Base-by-base conservation (phyloP, 2,113 vertebrate species). In the Alethe castanea region DNA sequence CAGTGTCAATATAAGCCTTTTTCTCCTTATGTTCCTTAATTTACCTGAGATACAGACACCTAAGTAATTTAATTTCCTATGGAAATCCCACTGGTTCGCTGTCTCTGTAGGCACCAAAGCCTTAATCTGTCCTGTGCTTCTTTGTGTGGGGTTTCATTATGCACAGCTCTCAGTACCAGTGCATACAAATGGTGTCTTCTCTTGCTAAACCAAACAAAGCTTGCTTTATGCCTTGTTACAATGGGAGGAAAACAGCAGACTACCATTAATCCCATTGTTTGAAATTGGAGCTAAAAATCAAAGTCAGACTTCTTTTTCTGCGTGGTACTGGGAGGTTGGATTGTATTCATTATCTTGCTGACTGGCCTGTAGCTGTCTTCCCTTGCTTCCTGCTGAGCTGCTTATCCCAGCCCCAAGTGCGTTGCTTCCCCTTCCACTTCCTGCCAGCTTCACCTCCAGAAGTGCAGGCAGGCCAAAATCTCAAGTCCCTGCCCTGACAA, bases 371-470 rank as follows among this genome's bases (percentile, higher is more conserved):
- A 14, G 33, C 71, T 92, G 86, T 85, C 76, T 92, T 80, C 64
- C 79, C 82, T 94, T 0, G 45, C 76, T 96, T 96, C 95, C 96
- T 92, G 95, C 85, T 17, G 50, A 60, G 85, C 71, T 18, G 78
- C 70, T 90, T 94, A 80, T 90, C 92, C 94, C 1, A 0, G 76
- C 71, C 79, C 1, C 2, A 47, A 94, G 76, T 22, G 52, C 14
- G 18, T 88, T 92, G 80, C 95, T 97, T 96, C 96, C 92, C 52
- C 54, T 96, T 96, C 92, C 88, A 73, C 94, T 94, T 96, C 96
- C 94, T 93, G 94, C 65, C 92, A 87, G 70, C 81, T 74, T 94
- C 1, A 0, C 82, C 60, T 95, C 90, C 85, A 90, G 66, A 76
- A 94, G 28, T 2, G 3, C 74, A 82, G 62, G 62, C 74, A 44